Conservation (phyloP, 2,888 invertebrate genomes). For the Prenolepis imparis region DNA sequence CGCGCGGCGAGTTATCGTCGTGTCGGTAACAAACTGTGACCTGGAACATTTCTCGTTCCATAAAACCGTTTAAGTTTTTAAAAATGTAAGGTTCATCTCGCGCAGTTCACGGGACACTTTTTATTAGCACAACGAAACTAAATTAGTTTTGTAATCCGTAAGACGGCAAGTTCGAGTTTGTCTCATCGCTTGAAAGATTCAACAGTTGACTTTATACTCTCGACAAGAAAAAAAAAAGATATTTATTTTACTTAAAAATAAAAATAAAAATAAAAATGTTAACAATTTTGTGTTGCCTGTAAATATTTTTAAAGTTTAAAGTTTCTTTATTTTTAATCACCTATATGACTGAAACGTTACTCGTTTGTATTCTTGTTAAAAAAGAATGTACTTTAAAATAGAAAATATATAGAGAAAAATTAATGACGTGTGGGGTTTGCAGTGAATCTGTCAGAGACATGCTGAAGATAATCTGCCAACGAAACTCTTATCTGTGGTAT, state of each 20-base stretch:
- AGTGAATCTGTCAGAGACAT: too few relatives aligned
- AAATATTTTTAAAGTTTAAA: neutral
- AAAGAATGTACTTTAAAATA: neutral
- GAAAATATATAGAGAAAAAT: too few relatives aligned
- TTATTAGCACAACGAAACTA: conserved; percentile 49
- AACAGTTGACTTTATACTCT: conserved; percentile 11
- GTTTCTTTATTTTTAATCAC: neutral
- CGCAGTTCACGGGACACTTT: conserved; percentile 35
- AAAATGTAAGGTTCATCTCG: conserved; percentile 31
- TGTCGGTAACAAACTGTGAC: conserved; percentile 52
- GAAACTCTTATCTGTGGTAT: too few relatives aligned
- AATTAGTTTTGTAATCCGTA: conserved; percentile 54
- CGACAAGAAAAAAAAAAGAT: neutral
- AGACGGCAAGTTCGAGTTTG: conserved; percentile 29
- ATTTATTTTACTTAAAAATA: neutral
- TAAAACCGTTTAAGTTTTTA: conserved; percentile 55
- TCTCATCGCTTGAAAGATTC: conserved; percentile 17
- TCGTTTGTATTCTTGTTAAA: neutral
- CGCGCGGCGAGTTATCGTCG: conserved; percentile 25
- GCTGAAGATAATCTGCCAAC: neutral
- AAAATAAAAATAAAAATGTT: neutral
- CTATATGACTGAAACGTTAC: neutral
- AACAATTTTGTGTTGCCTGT: neutral
- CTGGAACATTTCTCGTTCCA: conserved; percentile 47
- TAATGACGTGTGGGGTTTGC: too few relatives aligned